Evolutionary conservation across 1,140 invertebrate genomes (phyloP).

Genomic region (Leptoteleia sp.): DNA sequence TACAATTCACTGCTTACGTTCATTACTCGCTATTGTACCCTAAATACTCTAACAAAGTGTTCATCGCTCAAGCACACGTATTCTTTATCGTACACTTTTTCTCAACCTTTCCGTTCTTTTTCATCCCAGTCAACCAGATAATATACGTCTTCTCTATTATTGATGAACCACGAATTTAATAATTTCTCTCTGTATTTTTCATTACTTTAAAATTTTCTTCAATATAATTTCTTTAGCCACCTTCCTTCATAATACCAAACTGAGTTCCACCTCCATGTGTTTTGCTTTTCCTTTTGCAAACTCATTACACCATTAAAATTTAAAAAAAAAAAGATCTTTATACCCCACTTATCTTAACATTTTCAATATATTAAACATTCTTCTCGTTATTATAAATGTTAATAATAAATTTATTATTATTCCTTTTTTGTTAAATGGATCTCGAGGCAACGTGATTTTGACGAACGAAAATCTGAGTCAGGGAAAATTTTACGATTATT

Average conservation of each 20-base stretch:
- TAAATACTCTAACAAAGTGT: slow-evolving; percentile 74
- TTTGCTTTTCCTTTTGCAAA: slow-evolving; percentile 55
- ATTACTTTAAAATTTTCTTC: slow-evolving; percentile 50
- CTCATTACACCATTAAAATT: slow-evolving; percentile 56
- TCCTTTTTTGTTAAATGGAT: slow-evolving; percentile 44
- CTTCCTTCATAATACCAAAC: slow-evolving; percentile 49
- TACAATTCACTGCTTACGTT: slow-evolving; percentile 71
- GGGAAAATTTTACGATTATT: slow-evolving; percentile 15
- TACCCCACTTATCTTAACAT: slow-evolving; percentile 68
- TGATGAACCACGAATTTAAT: slow-evolving; percentile 56
- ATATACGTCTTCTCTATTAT: slow-evolving; percentile 64
- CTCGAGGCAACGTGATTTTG: slow-evolving; percentile 49
- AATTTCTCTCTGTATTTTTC: slow-evolving; percentile 56
- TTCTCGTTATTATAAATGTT: slow-evolving; percentile 74
- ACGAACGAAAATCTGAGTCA: slow-evolving; percentile 31
- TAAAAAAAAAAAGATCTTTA: slow-evolving; percentile 75
- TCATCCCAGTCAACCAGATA: slow-evolving; percentile 68
- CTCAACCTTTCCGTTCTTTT: slow-evolving; percentile 14
- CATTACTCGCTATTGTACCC: slow-evolving; percentile 71
- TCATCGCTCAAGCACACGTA: slow-evolving; percentile 72
- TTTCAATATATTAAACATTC: slow-evolving; percentile 77
- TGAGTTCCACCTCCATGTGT: slow-evolving; percentile 59
- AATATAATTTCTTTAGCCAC: slow-evolving; percentile 50
- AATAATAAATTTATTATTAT: slow-evolving; percentile 69
- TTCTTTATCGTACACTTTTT: slow-evolving; percentile 62